These are phyloP conservation scores for Macrosiphum euphorbiae DNA, from an alignment of 2,888 invertebrate species.

Conservation along the genomic window DNA sequence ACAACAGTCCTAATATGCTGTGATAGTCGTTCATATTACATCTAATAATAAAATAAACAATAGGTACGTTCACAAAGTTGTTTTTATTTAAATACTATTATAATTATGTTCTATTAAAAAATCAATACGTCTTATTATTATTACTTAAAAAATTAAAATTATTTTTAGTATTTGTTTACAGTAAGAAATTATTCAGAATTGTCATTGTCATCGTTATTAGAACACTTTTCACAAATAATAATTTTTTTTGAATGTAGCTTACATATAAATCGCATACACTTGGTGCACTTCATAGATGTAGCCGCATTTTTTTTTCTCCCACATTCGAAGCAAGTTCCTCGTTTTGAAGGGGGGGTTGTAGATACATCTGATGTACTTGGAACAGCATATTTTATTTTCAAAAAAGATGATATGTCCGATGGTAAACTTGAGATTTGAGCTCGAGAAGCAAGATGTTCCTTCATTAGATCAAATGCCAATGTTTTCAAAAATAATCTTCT, in stretches of 20 bases:
- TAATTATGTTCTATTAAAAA: too few relatives aligned
- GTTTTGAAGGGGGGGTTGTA: neutral
- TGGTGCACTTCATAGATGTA: constrained; percentile 20
- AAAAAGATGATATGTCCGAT: constrained; percentile 25
- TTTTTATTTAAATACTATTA: too few relatives aligned
- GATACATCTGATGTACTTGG: neutral
- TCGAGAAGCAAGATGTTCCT: constrained; percentile 17
- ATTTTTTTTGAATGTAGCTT: neutral
- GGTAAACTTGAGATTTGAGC: constrained; percentile 10
- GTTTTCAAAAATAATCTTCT: constrained; percentile 16
- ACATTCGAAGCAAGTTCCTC: neutral
- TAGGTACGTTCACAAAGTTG: too few relatives aligned
- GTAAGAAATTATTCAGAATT: too few relatives aligned
- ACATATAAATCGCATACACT: neutral
- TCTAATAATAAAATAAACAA: too few relatives aligned
- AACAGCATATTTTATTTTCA: neutral
- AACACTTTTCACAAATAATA: too few relatives aligned
- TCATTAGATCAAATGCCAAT: constrained; percentile 26
- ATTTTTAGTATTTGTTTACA: too few relatives aligned
- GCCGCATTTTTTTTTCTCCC: neutral
- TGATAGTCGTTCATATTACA: too few relatives aligned
- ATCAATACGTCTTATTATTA: too few relatives aligned
- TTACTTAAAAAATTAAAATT: too few relatives aligned
- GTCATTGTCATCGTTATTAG: too few relatives aligned
- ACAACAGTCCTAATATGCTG: too few relatives aligned